Conservation (phyloP, 2,888 invertebrate species). For the Podabrus alpinus region DNA sequence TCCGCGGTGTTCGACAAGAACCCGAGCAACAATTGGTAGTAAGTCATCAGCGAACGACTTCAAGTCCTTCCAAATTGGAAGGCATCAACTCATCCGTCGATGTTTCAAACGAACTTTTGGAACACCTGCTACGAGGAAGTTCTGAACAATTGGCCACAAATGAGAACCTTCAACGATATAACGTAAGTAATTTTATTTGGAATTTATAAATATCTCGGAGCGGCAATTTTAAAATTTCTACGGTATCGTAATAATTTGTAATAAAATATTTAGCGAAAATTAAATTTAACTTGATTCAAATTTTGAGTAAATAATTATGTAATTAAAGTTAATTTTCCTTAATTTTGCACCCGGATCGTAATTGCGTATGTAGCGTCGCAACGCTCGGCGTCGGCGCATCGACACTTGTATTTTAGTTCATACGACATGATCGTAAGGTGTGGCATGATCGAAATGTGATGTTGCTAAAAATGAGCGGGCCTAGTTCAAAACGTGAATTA, state of each 20-base stretch:
- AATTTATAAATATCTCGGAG: not conserved
- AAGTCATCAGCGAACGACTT: slow-evolving; percentile 77
- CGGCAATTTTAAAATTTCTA: not conserved
- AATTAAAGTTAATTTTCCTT: not conserved
- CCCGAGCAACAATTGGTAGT: slow-evolving; percentile 57
- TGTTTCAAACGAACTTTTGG: slow-evolving; percentile 70
- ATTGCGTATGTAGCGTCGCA: slow-evolving; percentile 38
- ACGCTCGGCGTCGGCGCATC: slow-evolving; percentile 45
- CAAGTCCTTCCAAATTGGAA: slow-evolving; percentile 78
- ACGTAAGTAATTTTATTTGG: slow-evolving; percentile 44
- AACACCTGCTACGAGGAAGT: slow-evolving; percentile 77
- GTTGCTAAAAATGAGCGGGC: slow-evolving; percentile 47
- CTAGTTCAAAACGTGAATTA: slow-evolving; percentile 44
- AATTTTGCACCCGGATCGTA: slow-evolving; percentile 25
- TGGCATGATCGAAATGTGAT: slow-evolving; percentile 48
- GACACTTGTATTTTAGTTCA: slow-evolving; percentile 21
- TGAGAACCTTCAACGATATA: slow-evolving; percentile 48
- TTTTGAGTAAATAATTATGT: not conserved
- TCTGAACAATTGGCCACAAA: slow-evolving; percentile 75
- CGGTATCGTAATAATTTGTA: not conserved
- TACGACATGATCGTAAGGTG: slow-evolving; percentile 47
- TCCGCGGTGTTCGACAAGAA: slow-evolving; percentile 49
- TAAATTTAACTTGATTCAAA: not conserved
- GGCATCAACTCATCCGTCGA: slow-evolving; percentile 57
- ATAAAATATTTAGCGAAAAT: not conserved